These are phyloP conservation scores for Propithecus perrieri DNA, from an alignment of 2,797 vertebrate genomes.

Conservation along the genomic window DNA sequence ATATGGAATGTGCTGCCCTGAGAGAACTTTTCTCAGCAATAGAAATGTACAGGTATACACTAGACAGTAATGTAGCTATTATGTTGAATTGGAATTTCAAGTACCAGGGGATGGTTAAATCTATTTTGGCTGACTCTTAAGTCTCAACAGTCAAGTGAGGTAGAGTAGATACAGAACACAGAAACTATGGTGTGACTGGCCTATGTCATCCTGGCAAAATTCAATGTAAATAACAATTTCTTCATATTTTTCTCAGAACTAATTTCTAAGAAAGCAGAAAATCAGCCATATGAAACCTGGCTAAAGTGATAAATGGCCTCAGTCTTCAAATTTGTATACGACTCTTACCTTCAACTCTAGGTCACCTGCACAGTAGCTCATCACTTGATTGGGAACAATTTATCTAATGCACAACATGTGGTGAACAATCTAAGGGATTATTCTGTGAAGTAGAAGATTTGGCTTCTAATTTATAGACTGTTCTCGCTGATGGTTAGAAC, in stretches of 20 bases:
- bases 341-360: neutral
- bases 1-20: neutral
- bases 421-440: neutral
- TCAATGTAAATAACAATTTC: neutral
- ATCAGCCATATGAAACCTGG: neutral
- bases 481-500: neutral
- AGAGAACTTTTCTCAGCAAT: neutral
- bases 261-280: neutral
- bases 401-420: accelerated
- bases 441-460: neutral
- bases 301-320: neutral
- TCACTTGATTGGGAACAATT: neutral
- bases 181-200: neutral
- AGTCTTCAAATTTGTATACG: neutral
- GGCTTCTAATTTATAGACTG: neutral
- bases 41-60: too few relatives aligned
- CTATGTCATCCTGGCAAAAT: neutral
- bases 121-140: neutral
- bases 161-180: neutral
- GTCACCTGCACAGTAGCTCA: neutral
- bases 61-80: neutral
- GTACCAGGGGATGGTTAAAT: neutral
- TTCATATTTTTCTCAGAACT: neutral
- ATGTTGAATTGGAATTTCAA: neutral
- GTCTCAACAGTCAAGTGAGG: neutral